Percentiles rank a stretch among this genome's conserved stretches.
Evolutionary conservation across 2,113 vertebrate genomes (phyloP).

Genomic region (Paraplagusia blochii): DNA sequence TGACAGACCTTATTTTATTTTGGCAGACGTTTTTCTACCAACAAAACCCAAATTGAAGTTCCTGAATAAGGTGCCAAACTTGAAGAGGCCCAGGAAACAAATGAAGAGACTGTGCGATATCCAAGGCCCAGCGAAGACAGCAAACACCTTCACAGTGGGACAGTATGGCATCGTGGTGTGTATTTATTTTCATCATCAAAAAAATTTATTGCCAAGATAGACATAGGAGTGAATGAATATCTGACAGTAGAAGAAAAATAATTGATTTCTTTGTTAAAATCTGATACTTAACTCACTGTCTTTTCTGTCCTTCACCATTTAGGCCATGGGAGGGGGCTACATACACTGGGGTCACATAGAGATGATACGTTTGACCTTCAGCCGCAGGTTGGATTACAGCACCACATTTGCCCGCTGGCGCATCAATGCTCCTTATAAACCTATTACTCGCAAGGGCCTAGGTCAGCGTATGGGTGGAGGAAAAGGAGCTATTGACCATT

Average conservation of each 20-base stretch:
- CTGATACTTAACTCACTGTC: background rate
- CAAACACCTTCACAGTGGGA: conserved; percentile 79
- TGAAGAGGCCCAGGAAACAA: conserved; percentile 81
- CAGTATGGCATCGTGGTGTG: conserved; percentile 89
- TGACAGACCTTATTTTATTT: too few relatives aligned
- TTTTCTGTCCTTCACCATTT: background rate
- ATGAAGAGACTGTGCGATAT: conserved; percentile 84
- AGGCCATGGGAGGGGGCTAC: conserved; percentile 93
- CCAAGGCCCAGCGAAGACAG: conserved; percentile 78
- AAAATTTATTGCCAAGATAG: background rate
- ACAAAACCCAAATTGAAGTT: conserved; percentile 86
- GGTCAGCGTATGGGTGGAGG: conserved; percentile 96
- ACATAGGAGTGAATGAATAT: too few relatives aligned
- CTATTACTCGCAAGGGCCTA: conserved; percentile 86
- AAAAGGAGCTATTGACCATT: conserved; percentile 90
- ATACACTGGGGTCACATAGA: conserved; percentile 94
- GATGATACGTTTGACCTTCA: conserved; percentile 93
- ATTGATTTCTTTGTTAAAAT: too few relatives aligned
- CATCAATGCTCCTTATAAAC: conserved; percentile 81
- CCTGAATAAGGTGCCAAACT: conserved; percentile 83
- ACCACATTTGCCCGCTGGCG: conserved; percentile 89
- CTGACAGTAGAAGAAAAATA: too few relatives aligned
- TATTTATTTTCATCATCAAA: background rate
- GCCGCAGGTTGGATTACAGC: conserved; percentile 81
- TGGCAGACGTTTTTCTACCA: conserved; percentile 81